Evolutionary conservation across 2,113 vertebrate species (phyloP).

Genomic region (Origma solitaria): DNA sequence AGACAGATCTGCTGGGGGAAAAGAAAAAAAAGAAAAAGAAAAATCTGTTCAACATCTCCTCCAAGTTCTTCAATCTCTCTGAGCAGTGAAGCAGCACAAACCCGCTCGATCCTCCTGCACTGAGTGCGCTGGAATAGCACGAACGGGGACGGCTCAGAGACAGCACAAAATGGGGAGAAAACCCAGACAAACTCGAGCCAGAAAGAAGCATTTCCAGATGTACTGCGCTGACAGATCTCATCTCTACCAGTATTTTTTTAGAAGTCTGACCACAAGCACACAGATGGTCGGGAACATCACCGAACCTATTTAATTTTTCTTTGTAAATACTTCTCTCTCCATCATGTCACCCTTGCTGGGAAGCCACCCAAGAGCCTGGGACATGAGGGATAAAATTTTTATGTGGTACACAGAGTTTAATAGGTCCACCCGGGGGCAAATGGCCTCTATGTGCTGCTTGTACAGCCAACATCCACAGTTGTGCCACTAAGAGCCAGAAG

Average conservation of each 20-base stretch:
- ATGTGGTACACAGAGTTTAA: neutral
- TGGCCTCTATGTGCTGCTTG: neutral
- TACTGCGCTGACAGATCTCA: neutral
- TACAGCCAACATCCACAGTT: neutral
- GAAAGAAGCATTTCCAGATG: constrained; percentile 39
- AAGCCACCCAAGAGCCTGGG: neutral
- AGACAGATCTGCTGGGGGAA: neutral
- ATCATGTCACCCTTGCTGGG: neutral
- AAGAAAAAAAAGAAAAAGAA: neutral
- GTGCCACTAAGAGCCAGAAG: neutral
- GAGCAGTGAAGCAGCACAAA: constrained; percentile 14
- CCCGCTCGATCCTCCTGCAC: neutral
- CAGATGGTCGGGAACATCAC: constrained; percentile 1
- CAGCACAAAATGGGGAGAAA: constrained; percentile 1
- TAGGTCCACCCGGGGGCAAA: neutral
- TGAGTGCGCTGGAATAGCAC: neutral
- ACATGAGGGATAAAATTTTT: neutral
- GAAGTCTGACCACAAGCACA: constrained; percentile 12
- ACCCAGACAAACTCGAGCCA: neutral
- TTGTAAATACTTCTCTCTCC: neutral
- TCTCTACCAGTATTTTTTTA: neutral
- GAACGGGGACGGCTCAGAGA: neutral
- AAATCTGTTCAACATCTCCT: constrained; percentile 44
- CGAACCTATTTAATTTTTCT: neutral
- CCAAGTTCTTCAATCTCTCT: neutral